These are phyloP conservation scores for Philhelius pedissequus DNA, from an alignment of 2,888 invertebrate genomes.

Conservation along the genomic window DNA sequence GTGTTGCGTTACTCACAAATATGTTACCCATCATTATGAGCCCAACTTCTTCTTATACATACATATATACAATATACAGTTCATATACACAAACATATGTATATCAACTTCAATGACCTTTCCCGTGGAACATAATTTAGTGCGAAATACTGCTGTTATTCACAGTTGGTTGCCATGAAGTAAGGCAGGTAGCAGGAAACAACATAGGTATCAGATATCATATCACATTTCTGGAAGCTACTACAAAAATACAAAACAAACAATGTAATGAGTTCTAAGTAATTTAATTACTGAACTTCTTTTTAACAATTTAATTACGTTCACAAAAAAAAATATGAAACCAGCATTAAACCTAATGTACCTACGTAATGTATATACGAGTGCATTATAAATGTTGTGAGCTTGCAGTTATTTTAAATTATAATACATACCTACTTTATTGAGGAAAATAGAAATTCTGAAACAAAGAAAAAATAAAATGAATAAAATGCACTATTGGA, in stretches of 20 bases:
- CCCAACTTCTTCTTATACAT: neutral
- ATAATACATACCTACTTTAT: neutral
- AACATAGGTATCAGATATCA: neutral
- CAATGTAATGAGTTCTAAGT: conserved; percentile 40
- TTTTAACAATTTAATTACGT: too few relatives aligned
- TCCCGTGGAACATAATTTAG: conserved; percentile 15
- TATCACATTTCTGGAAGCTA: conserved; percentile 2
- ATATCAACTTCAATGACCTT: conserved; percentile 48
- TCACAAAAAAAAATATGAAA: conserved; percentile 7
- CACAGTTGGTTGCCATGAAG: conserved; percentile 3
- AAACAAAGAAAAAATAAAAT: neutral
- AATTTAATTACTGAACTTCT: conserved; percentile 52
- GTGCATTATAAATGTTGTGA: conserved; percentile 15
- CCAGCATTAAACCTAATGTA: neutral
- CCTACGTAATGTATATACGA: too few relatives aligned
- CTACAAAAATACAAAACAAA: neutral
- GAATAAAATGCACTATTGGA: too few relatives aligned
- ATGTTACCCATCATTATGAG: neutral
- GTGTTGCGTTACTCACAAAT: neutral
- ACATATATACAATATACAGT: neutral
- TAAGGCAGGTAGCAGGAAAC: neutral
- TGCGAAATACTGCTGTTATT: neutral
- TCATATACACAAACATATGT: too few relatives aligned
- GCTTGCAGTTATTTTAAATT: neutral
- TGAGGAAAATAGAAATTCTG: neutral